Evolutionary conservation across 2,888 invertebrate genomes (phyloP).

Genomic region (Temnothorax ravouxi): DNA sequence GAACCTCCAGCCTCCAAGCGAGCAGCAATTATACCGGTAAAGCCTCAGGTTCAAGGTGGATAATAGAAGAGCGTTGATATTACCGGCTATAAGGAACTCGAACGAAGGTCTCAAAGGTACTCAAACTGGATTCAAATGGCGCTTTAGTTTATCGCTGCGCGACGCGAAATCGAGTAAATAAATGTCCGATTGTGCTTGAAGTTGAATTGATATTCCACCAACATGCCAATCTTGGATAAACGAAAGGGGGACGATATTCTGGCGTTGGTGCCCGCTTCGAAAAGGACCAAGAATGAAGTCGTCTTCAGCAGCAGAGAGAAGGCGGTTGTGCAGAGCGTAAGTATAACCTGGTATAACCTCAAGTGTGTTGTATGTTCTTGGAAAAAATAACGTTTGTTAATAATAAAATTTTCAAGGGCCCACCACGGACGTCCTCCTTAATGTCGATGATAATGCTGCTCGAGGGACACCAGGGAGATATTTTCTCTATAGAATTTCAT

Average conservation of each 20-base stretch:
- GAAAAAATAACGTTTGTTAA: constrained; percentile 10
- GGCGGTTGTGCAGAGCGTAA: constrained; percentile 92
- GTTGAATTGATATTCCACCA: constrained; percentile 21
- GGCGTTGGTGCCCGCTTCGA: constrained; percentile 87
- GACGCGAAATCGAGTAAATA: background rate
- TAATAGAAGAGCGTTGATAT: no score
- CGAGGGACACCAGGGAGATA: constrained; percentile 98
- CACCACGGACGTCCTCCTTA: constrained; percentile 94
- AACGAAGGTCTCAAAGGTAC: no score
- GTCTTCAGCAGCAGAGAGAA: constrained; percentile 92
- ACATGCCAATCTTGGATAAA: constrained; percentile 84
- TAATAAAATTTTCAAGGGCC: constrained; percentile 86
- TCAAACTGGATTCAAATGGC: background rate
- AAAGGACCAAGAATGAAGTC: constrained; percentile 91
- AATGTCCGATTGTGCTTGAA: background rate
- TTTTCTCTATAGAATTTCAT: constrained; percentile 97
- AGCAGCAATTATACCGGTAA: no score
- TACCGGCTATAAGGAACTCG: no score
- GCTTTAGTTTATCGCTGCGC: background rate
- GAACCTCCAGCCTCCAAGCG: no score
- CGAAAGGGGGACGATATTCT: constrained; percentile 85
- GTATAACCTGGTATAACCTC: constrained; percentile 86
- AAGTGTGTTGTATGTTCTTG: background rate
- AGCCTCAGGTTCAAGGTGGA: no score
- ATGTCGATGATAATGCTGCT: constrained; percentile 98